These are phyloP conservation scores for Oceanodroma tethys DNA, from an alignment of 2,113 vertebrate species.

Conservation along the genomic window DNA sequence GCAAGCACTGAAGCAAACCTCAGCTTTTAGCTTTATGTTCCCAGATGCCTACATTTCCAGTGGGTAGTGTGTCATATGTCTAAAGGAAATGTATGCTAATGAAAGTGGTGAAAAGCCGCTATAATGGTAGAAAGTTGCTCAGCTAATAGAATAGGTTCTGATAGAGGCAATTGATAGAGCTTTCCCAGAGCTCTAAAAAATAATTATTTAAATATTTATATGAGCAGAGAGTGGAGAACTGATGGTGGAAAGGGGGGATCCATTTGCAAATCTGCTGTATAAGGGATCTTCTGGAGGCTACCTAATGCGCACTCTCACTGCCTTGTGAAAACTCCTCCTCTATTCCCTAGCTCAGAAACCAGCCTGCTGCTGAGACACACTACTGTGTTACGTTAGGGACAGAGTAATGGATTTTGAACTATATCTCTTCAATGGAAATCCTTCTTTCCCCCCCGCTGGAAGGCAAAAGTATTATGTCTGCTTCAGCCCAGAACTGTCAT, in stretches of 20 bases:
- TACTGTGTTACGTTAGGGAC: background rate
- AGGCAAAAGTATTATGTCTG: background rate
- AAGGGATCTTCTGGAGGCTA: background rate
- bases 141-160: conserved; percentile 29
- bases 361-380: background rate
- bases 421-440: background rate
- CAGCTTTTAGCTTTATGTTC: conserved; percentile 61
- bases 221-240: background rate
- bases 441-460: background rate
- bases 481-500: background rate
- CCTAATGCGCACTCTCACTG: background rate
- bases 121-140: conserved; percentile 25
- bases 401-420: background rate
- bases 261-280: background rate
- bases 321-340: background rate
- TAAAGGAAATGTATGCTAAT: conserved; percentile 63
- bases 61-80: conserved; percentile 43
- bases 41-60: conserved; percentile 60
- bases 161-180: background rate
- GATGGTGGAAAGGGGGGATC: background rate
- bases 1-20: conserved; percentile 61
- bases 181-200: conserved; percentile 20
- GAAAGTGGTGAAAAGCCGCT: conserved; percentile 43
- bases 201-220: conserved; percentile 44
- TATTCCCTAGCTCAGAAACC: background rate